Base-by-base conservation (phyloP, 2,888 invertebrate genomes). In the Holacanthella duospinosa region DNA sequence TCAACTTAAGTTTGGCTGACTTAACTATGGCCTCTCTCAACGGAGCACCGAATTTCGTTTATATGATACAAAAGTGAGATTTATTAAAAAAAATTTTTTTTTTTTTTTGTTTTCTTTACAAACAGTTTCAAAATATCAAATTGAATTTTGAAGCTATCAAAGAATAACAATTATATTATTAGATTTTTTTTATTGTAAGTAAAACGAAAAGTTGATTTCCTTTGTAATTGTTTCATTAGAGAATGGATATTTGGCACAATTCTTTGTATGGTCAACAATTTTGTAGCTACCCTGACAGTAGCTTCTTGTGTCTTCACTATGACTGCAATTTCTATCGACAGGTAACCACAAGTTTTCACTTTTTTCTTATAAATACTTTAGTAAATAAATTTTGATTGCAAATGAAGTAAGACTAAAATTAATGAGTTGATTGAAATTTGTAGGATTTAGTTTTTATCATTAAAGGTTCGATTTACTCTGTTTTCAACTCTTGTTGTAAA, bases 221-320 rank as follows among this genome's bases (percentile, higher is more conserved):
- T 36, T 36, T 36, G 6, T 60, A 21, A 61, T 56, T 59, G 29
- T 58, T 53, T 80, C n/a, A n/a, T 0, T 78, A 87, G 86, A 73
- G 86, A 92, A 78, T 94, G 93, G 94, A 86, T 88, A 73, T 93
- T 93, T 74, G 93, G 93, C 2, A 81, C 83, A n/a, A 80, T 84
- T 74, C 92, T 93, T 78, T 94, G 94, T 77, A 87, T 87, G 72
- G 83, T 93, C 66, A 90, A 89, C 78, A 91, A 91, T 79, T 92
- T 93, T 76, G 88, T 93, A 72, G 90, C 92, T 0, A 89, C 90
- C 74, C 88, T 92, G 59, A 91, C 93, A 0, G 92, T 94, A 0
- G 88, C 92, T 0, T 89, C 92, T 28, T 93, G 92, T 74, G 93
- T 93, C n/a, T 89, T 93, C 76, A 94, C 93, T 0, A 83, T 94